Percentiles rank a stretch among this genome's conserved stretches.
phyloP scores from a whole-genome alignment of 2,888 invertebrate species.

The Drosophila demipolita region DNA sequence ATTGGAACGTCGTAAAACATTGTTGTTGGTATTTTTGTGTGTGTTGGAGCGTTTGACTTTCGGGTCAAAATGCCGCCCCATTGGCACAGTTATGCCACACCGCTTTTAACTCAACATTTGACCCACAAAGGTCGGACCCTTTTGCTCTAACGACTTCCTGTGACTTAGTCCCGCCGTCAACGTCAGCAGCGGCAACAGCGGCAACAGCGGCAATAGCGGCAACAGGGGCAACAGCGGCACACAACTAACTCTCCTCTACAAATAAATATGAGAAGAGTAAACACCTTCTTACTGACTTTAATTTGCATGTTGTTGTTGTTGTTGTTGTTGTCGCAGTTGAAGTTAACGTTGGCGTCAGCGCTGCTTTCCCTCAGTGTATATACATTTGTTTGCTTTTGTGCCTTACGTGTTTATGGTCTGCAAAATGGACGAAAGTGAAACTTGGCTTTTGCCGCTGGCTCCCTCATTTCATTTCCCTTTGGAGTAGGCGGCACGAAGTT shows the following conservation, averaged over 20 bases:
- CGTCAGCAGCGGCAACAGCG: constrained; percentile 19
- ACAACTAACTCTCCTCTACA: constrained; percentile 19
- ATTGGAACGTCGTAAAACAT: constrained; percentile 46
- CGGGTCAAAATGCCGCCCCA: constrained; percentile 42
- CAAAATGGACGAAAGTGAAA: constrained; percentile 72
- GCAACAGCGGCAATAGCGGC: no score
- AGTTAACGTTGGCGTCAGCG: not conserved
- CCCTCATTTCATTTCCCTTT: constrained; percentile 15
- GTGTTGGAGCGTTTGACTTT: constrained; percentile 66
- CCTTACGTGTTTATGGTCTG: constrained; percentile 78
- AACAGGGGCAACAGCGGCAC: constrained; percentile 33
- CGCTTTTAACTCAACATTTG: constrained; percentile 54
- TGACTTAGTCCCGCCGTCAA: constrained; percentile 29
- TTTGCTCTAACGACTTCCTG: constrained; percentile 72
- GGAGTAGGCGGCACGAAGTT: constrained; percentile 53
- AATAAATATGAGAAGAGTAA: constrained; percentile 16
- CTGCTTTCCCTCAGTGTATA: constrained; percentile 28
- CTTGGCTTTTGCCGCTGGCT: constrained; percentile 41
- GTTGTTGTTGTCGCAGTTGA: constrained; percentile 3
- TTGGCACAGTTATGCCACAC: constrained; percentile 62
- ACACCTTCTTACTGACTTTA: constrained; percentile 18
- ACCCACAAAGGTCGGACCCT: constrained; percentile 70
- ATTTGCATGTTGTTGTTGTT: constrained; percentile 40
- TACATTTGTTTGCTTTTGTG: constrained; percentile 62
- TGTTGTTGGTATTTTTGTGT: constrained; percentile 11